phyloP scores from a whole-genome alignment of 2,797 vertebrate genomes.

The Pantherophis vulpinus region DNA sequence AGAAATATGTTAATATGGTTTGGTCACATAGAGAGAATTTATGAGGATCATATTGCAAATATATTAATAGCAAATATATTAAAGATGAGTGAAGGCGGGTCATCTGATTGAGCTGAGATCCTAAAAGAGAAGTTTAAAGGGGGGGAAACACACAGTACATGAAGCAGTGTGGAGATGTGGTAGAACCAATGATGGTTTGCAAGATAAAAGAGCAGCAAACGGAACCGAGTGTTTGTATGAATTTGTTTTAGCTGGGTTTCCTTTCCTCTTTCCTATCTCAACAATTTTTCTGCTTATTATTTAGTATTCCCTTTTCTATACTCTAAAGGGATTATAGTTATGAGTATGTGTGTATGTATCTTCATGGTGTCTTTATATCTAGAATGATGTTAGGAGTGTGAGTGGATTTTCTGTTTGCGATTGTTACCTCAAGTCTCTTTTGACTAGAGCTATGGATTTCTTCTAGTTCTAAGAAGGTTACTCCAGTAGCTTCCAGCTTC shows the following conservation, averaged over 20 bases:
- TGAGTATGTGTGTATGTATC: neutral
- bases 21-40: neutral
- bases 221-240: neutral
- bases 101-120: neutral
- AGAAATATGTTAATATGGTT: neutral
- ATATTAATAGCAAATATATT: neutral
- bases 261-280: neutral
- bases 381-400: neutral
- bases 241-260: neutral
- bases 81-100: neutral
- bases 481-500: neutral
- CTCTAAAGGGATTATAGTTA: neutral
- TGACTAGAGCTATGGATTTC: neutral
- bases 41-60: neutral
- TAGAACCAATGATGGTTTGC: neutral
- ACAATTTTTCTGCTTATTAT: neutral
- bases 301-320: neutral
- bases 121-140: neutral
- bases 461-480: neutral
- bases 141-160: neutral
- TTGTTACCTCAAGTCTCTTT: neutral
- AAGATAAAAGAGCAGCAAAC: neutral
- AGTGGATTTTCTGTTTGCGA: neutral
- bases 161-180: neutral
- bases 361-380: neutral